Base-by-base conservation (phyloP, 2,888 invertebrate genomes). In the Xanthorhoe spadicearia region DNA sequence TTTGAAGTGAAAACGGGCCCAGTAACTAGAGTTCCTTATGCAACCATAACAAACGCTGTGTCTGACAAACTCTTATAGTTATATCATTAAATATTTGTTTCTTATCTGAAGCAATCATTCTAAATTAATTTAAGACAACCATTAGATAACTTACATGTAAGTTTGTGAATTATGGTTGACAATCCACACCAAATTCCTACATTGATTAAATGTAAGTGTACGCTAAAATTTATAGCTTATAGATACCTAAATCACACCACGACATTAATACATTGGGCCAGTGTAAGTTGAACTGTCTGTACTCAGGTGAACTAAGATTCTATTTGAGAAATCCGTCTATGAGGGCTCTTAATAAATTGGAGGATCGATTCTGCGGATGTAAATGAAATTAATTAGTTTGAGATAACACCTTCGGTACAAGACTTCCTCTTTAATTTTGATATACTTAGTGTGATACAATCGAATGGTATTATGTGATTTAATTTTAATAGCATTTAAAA, bases 301-400 rank as follows among this genome's bases (percentile, higher is more conserved):
- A 18, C 43, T 56, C 71, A 66, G 62, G 46, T 35, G 48, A 66
- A 67, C 56, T 60, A 55, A 57, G 60, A 68, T 56, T 61, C 46
- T 52, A 51, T 52, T 58, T 23, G 6, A 54, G 55, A 54, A 67
- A 63, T 62, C 67, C 43, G 58, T 13, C 61, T 62, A 32, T 15
- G 18, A 69, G 63, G 53, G 81, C 55, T 81, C 78, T 71, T 46
- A 15, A 38, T 77, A 76, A 61, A 69, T 49, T 81, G 80, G 85
- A 70, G 19, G 17, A 65, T 69, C 62, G 68, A 75, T 75, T 74
- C 80, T 74, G 74, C 73, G 77, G 59, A 79, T 81, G 79, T 78
- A 82, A 83, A 84, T 86, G 77, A 85, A 85, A 85, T 85, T 83
- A 85, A 86, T 87, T 87, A 85, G 77, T 79, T 73, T 70, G 64